Evolutionary conservation across 2,888 invertebrate genomes (phyloP).

Genomic region (Tachina grossa): DNA sequence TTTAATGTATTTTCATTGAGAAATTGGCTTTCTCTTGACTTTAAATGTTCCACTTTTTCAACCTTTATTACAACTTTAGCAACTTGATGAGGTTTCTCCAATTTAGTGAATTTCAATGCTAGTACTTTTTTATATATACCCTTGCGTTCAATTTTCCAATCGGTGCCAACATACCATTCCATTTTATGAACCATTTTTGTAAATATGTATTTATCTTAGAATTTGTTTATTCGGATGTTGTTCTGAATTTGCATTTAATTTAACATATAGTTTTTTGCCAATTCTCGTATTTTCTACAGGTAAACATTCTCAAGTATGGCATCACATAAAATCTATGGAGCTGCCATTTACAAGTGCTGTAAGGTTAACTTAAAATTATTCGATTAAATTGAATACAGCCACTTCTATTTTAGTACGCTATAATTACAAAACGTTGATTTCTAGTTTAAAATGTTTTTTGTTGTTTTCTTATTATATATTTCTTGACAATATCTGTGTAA

Average conservation of each 20-base stretch:
- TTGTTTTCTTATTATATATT: no score
- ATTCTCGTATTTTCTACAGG: constrained; percentile 14
- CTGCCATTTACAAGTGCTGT: background rate
- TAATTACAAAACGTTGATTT: no score
- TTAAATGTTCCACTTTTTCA: constrained; percentile 75
- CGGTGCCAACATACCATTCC: constrained; percentile 80
- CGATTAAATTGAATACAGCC: no score
- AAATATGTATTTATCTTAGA: background rate
- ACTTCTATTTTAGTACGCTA: no score
- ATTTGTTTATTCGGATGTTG: background rate
- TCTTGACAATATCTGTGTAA: no score
- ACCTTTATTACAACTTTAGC: constrained; percentile 78
- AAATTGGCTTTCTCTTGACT: constrained; percentile 75
- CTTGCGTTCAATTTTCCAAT: constrained; percentile 77
- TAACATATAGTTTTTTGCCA: constrained; percentile 1
- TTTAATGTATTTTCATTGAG: constrained; percentile 56
- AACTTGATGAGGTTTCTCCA: constrained; percentile 78
- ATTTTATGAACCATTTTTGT: constrained; percentile 72
- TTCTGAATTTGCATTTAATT: background rate
- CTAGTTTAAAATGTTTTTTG: no score
- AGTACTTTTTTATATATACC: constrained; percentile 80
- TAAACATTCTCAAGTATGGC: background rate
- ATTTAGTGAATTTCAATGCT: constrained; percentile 73
- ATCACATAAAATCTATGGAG: background rate
- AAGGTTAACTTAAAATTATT: background rate